Base-by-base conservation (phyloP, 2,888 invertebrate species). In the Drosophila flavopinicola region DNA sequence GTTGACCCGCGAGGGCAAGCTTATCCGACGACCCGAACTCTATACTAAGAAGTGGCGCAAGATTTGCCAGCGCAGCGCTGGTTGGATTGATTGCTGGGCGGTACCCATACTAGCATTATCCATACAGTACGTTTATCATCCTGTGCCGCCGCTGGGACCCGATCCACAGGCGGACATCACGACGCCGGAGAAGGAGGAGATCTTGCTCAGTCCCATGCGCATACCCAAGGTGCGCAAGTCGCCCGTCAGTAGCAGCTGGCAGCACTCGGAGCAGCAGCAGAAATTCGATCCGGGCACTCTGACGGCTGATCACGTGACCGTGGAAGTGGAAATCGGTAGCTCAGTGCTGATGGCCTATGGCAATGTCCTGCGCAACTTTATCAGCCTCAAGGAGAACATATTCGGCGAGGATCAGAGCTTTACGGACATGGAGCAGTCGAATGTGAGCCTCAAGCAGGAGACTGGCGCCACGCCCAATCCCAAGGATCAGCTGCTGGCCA, bases 11-110 rank as follows among this genome's bases (percentile, higher is more conserved):
- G 95, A 96, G 87, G 95, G 95, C 1, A 93, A 92, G 52, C 91
- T 91, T 37, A 93, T 93, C 53, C 92, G 92, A 57, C 92, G 92
- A 65, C 92, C 92, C 13, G 94, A 94, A 37, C 75, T 91, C 23
- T 90, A 90, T 60, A 87, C 90, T 2, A 92, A 93, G 64, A 96
- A 94, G 93, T 97, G 97, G 97, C 93, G 97, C 49, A 95, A 96
- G 88, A 93, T 95, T 82, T 97, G 97, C 79, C 93, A 94, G 71
- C 92, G 92, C 11, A 78, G 92, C 64, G 89, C 91, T 29, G 98
- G 98, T 1, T 99, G 99, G 99, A 94, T 98, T 0, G 98, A 98
- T 89, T 98, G 98, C 88, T 98, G 98, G 98, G 96, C 96, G 41
- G 97, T 98, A 5, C 98, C 98, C 0, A 98, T 98, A 67, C 96